Base-by-base conservation (phyloP, 2,113 vertebrate genomes). In the Misgurnus mizolepis region DNA sequence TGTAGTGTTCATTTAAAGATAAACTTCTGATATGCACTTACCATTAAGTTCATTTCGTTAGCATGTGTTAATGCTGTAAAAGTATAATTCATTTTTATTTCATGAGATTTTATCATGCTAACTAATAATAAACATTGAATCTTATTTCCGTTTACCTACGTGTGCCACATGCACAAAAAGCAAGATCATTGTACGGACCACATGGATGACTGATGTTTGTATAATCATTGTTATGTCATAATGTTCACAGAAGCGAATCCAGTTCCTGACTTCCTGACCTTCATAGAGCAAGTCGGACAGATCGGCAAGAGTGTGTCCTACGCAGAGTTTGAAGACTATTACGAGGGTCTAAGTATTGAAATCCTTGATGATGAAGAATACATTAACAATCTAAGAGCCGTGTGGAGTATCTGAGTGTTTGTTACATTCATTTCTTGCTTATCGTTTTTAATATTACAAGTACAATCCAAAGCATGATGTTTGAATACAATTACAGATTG, bases 321-420 rank as follows among this genome's bases (percentile, higher is more conserved):
- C 50, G 86, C 91, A 39, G 93, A 95, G 87, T 96, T 95, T 72
- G 94, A 95, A 90, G 92, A 93, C 88, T 95, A 93, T 84, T 95
- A 94, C 76, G 94, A 96, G 89, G 94, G 93, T 68, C 86, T 95
- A 85, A 95, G 94, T 86, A 71, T 91, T 58, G 92, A 82, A 82
- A 89, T 94, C 15, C 0, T 34, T 62, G 68, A 72, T 45, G 92
- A 95, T 77, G 89, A 93, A 87, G 93, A 93, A 82, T 95, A 94
- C 89, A 85, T 90, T 86, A 91, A 84, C 80, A 85, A 93, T 43
- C 84, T 95, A 85, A 83, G 87, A 80, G 93, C 83, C 83, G 88
- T 88, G 0, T 95, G 94, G 94, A 91, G 92, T 69, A 89, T 96
- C 87, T 95, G 60, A 88, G 17, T 49, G 15, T 62, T 10, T 80